phyloP scores from a whole-genome alignment of 1,140 invertebrate genomes.

The Ooceraea biroi region DNA sequence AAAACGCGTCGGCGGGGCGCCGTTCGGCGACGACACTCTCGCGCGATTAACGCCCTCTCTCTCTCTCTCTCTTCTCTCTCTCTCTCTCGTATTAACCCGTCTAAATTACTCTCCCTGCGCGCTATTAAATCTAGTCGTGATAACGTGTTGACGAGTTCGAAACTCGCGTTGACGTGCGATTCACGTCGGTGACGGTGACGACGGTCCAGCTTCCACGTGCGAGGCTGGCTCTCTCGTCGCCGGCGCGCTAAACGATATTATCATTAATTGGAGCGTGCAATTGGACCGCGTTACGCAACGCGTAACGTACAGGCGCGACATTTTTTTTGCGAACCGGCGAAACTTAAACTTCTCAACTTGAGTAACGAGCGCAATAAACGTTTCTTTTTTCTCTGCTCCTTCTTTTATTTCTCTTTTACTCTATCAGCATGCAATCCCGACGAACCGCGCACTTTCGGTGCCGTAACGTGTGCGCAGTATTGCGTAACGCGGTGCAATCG shows the following conservation, averaged over 20 bases:
- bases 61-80: background rate
- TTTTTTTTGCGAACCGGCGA: conserved; percentile 22
- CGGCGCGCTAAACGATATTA: conserved; percentile 54
- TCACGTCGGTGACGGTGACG: background rate
- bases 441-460: conserved; percentile 19
- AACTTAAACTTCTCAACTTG: background rate
- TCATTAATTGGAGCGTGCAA: conserved; percentile 60
- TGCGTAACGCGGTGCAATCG: conserved; percentile 29
- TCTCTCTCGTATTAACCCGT: background rate
- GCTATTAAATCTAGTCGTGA: conserved; percentile 18
- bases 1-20: background rate
- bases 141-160: conserved; percentile 20
- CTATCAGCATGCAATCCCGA: conserved; percentile 2
- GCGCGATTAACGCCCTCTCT: conserved; percentile 16
- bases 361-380: background rate
- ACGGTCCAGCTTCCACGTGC: conserved; percentile 29
- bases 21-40: background rate
- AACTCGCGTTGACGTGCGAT: background rate
- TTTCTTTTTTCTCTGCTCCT: too few relatives aligned
- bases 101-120: conserved; percentile 33
- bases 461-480: conserved; percentile 14
- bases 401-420: background rate
- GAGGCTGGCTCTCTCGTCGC: background rate
- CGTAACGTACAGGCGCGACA: conserved; percentile 6
- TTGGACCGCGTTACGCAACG: conserved; percentile 49